Percentiles rank a stretch among this genome's conserved stretches.
Conservation (phyloP, 2,888 invertebrate species). For the Aphidoletes aphidimyza region DNA sequence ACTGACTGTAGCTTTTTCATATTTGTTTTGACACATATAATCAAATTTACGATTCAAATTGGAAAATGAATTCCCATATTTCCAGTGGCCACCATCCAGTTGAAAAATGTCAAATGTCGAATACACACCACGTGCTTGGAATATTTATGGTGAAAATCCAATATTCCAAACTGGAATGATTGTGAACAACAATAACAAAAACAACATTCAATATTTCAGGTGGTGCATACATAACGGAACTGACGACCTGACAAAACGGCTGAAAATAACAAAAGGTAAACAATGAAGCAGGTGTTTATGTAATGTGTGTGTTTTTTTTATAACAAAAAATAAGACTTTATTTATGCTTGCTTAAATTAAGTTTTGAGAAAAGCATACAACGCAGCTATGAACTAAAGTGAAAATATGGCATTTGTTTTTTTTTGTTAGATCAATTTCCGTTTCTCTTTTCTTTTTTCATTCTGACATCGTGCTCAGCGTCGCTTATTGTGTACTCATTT, state of each 20-base stretch:
- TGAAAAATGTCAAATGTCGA: background rate
- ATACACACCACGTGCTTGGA: conserved; percentile 34
- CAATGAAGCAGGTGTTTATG: background rate
- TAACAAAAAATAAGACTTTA: conserved; percentile 49
- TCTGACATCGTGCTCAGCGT: background rate
- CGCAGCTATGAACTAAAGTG: conserved; percentile 7
- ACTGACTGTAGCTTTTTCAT: conserved; percentile 2
- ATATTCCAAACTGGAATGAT: background rate
- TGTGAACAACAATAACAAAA: background rate
- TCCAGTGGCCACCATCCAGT: background rate
- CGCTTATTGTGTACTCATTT: too few relatives aligned
- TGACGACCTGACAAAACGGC: background rate
- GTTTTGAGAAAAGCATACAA: conserved; percentile 3
- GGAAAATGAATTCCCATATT: background rate
- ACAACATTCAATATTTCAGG: too few relatives aligned
- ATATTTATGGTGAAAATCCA: background rate
- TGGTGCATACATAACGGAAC: background rate
- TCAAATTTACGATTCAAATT: background rate
- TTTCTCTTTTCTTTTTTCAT: background rate
- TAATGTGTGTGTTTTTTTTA: too few relatives aligned
- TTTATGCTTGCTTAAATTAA: background rate
- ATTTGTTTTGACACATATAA: conserved; percentile 42
- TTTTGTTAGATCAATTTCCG: background rate
- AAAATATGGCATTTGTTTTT: conserved; percentile 7
- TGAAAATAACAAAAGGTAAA: background rate